These are phyloP conservation scores for Lepidurus couesii DNA, from an alignment of 1,140 invertebrate genomes.

Conservation along the genomic window DNA sequence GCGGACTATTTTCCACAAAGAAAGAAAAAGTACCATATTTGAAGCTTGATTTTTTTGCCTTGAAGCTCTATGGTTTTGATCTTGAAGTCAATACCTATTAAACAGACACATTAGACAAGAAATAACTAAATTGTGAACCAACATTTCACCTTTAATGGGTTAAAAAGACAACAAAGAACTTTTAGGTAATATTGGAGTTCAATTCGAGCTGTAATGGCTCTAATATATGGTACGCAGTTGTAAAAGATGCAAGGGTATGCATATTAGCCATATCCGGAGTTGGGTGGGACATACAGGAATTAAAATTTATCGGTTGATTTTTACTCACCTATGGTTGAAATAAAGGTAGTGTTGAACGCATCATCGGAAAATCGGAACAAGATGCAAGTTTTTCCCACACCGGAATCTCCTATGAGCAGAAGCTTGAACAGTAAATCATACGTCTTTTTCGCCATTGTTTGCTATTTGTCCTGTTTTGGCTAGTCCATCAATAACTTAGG, in stretches of 20 bases:
- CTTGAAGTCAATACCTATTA: conserved; percentile 94
- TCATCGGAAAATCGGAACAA: conserved; percentile 97
- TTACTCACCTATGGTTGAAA: conserved; percentile 88
- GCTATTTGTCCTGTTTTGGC: neutral
- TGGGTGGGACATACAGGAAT: too few species aligned
- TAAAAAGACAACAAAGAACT: too few species aligned
- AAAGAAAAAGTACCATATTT: conserved; percentile 76
- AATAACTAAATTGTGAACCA: neutral
- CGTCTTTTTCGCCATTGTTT: conserved; percentile 59
- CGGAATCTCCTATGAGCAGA: conserved; percentile 93
- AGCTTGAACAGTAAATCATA: conserved; percentile 98
- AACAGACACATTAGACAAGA: conserved; percentile 37
- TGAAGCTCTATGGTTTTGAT: conserved; percentile 95
- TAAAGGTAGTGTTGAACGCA: conserved; percentile 97
- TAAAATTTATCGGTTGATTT: neutral
- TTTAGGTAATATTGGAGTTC: neutral
- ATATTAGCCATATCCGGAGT: too few species aligned
- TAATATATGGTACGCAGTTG: too few species aligned
- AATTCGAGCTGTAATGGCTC: neutral
- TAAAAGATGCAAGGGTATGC: too few species aligned
- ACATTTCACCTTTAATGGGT: too few species aligned
- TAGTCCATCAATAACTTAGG: conserved; percentile 23
- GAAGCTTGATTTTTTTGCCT: conserved; percentile 97
- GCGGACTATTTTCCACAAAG: neutral
- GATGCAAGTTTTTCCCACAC: conserved; percentile 97